Conservation (phyloP, 2,888 invertebrate genomes). For the Pecten maximus region DNA sequence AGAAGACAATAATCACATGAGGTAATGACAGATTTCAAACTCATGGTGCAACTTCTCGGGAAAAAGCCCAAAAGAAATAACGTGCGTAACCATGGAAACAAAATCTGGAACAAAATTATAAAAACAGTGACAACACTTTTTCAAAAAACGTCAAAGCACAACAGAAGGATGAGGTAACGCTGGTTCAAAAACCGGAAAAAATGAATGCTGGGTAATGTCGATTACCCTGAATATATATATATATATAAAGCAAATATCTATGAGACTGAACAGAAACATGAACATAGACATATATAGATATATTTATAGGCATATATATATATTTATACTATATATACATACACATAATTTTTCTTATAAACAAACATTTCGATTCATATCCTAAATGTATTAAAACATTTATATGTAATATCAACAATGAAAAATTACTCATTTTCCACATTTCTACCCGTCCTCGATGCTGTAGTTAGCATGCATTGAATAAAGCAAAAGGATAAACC, state of each 20-base stretch:
- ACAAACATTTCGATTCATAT: conserved; percentile 10
- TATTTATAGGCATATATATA: conserved; percentile 31
- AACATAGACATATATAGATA: conserved; percentile 26
- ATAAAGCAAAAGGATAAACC: conserved; percentile 12
- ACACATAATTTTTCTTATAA: conserved; percentile 22
- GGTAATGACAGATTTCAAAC: not conserved
- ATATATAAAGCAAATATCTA: conserved; percentile 35
- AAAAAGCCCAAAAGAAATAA: conserved; percentile 15
- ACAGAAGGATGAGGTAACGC: conserved; percentile 31
- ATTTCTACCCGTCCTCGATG: conserved; percentile 22
- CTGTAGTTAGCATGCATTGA: conserved; percentile 30
- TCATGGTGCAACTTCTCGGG: conserved; percentile 12
- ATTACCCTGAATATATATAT: conserved; percentile 33
- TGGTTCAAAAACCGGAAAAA: conserved; percentile 20
- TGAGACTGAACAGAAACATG: conserved; percentile 22
- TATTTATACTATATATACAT: conserved; percentile 26
- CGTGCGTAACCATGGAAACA: conserved; percentile 9
- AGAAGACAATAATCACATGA: not conserved
- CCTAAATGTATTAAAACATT: not conserved
- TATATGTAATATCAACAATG: conserved; percentile 26
- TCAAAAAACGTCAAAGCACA: conserved; percentile 4
- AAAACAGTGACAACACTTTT: not conserved
- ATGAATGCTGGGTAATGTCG: not conserved
- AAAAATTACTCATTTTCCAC: not conserved
- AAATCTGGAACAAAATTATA: conserved; percentile 27